Evolutionary conservation across 2,113 vertebrate species (phyloP).

Genomic region (Gymnorhina tibicen): DNA sequence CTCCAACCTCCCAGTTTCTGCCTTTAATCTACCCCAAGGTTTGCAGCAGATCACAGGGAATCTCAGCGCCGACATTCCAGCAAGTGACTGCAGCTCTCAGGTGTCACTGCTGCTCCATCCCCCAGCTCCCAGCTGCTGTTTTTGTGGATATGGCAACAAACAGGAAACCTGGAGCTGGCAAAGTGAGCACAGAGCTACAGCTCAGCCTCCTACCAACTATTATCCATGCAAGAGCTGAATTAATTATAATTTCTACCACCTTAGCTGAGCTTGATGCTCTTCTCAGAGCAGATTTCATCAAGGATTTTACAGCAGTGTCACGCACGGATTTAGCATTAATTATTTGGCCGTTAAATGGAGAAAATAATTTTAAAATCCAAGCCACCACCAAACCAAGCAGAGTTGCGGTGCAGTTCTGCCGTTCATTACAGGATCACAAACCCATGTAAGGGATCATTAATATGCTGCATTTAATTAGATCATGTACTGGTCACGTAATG

Average conservation of each 20-base stretch:
- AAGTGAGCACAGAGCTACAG: neutral
- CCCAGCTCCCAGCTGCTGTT: neutral
- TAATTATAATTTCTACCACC: neutral
- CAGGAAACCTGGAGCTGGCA: neutral
- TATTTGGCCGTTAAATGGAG: neutral
- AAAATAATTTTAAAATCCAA: neutral
- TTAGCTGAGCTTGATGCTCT: neutral
- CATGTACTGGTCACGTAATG: neutral
- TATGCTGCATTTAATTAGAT: conserved; percentile 2
- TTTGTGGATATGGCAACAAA: neutral
- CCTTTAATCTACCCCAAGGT: neutral
- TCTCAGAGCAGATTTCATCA: neutral
- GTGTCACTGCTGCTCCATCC: neutral
- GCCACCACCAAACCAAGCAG: neutral
- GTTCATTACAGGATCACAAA: neutral
- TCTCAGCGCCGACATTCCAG: neutral
- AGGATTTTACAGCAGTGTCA: neutral
- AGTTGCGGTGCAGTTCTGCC: neutral
- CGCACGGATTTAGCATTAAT: neutral
- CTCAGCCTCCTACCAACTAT: neutral
- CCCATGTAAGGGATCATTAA: neutral
- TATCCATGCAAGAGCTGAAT: neutral
- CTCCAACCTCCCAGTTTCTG: neutral
- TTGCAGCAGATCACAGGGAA: neutral
- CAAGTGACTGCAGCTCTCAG: neutral